A percentile compares a stretch with the other conserved stretches of the same genome.
These are phyloP conservation scores for Salmo trutta DNA, from an alignment of 2,797 vertebrate species.

Conservation along the genomic window DNA sequence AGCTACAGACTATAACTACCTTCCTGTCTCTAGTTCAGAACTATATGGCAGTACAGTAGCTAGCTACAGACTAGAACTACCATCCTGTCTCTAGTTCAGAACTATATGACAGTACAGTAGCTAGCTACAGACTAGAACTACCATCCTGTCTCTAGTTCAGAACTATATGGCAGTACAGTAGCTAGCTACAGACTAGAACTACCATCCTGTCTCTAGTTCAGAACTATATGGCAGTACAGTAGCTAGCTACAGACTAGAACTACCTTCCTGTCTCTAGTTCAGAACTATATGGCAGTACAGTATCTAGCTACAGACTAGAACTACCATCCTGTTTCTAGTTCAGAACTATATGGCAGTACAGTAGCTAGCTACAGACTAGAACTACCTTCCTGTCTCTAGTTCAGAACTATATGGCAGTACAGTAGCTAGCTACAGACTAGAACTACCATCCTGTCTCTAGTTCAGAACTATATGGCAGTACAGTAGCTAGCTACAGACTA, in stretches of 20 bases:
- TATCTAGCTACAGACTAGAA: not conserved
- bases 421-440: not conserved
- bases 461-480: not conserved
- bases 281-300: not conserved
- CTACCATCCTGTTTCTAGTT: not conserved
- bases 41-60: not conserved
- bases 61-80: not conserved
- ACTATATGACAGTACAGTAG: not conserved
- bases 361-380: not conserved
- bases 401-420: not conserved
- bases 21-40: not conserved
- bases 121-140: not conserved
- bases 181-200: not conserved
- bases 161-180: no score
- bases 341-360: no score
- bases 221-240: not conserved
- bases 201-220: not conserved
- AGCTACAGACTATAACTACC: not conserved
- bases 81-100: not conserved
- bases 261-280: not conserved
- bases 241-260: not conserved
- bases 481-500: not conserved
- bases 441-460: not conserved
- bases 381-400: not conserved
- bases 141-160: not conserved